Evolutionary conservation across 2,888 invertebrate species (phyloP), one percentile per base, ranked within the genome.

Genomic region (Acanthopleura granulata): DNA sequence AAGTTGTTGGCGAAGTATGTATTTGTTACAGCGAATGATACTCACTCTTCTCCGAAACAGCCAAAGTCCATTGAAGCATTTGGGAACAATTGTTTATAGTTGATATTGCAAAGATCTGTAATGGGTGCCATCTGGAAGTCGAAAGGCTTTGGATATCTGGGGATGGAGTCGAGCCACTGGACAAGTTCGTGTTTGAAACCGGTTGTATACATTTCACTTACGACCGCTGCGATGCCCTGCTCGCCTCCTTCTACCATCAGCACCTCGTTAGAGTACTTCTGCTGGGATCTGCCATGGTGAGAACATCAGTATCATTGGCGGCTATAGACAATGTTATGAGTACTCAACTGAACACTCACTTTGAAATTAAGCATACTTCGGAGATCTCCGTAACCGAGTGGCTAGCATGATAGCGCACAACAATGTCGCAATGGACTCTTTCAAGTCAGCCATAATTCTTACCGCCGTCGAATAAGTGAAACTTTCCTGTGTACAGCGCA

Each of bases 181-280:
- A 62, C n/a, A 22, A 76, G 61, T n/a, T 73, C 57, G 25, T 66
- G 49, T 57, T 74, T 74, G 30, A 74, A 74, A 15, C 74, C 74
- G 0, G 77, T 75, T 9, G 75, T 76, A 22, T 77, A 73, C 57
- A 77, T 49, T 27, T 76, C 50, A 29, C 73, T 76, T 29, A 77
- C 62, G 25, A 76, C 70, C 6, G 75, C 74, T 14, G 77, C 77
- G 9, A 77, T 77, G 16, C 71, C 73, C 9, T 73, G 75, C 16
- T 73, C 71, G 22, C 77, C 77, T 22, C 77, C 77, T 72, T 77
- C 77, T 16, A 75, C 73, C 70, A 73, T 71, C n/a, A 77, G 57
- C 22, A 73, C 72, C 51, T 72, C 72, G 51, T 72, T 72, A 57
- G 72, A 72, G 57, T 72, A 72, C 57, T 72, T 18, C 57, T 72